Base-by-base conservation (phyloP, 2,797 vertebrate genomes). In the Apogon hyalosoma region DNA sequence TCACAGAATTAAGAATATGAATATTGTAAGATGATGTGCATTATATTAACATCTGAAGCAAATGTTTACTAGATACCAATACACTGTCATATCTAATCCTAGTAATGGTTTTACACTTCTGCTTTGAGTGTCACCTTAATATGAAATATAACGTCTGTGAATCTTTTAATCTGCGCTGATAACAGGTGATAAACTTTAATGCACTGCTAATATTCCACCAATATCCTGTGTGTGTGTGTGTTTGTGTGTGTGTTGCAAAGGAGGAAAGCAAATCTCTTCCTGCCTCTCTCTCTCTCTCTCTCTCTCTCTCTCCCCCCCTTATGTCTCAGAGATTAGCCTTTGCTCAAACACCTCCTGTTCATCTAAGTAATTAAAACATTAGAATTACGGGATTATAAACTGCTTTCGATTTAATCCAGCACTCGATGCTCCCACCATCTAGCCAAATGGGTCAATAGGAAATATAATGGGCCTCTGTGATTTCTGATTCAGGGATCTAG, bases 281-380 rank as follows among this genome's bases (percentile, higher is more conserved):
- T 1, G 36, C 41, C 53, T 43, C 52, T 50, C 43, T 53, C 38
- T 43, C 59, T 45, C 63, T 56, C 58, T 53, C 40, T 55, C 24
- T 60, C 21, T 16, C 46, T 50, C 49, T 33, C 69, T 60, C 75
- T 67, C 75, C 63, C 58, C 16, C 81, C 81, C 87, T 90, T 90
- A 91, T 93, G 88, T 92, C 88, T 91, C 91, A 65, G 90, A 91
- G 90, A 92, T 92, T 93, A 93, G 88, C 89, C 88, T 84, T 87
- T 92, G 86, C 84, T 89, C 88, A 91, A 90, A 90, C 88, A 90
- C 91, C 89, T 92, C 90, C 91, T 93, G 91, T 93, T 92, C 92
- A 91, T 92, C 91, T 92, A 91, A 91, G 90, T 92, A 93, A 94
- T 93, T 92, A 93, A 92, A 92, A 89, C 88, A 90, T 90, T 87